Percentiles rank a stretch among this genome's conserved stretches.
Evolutionary conservation across 2,888 invertebrate genomes (phyloP).

Genomic region (Himalopsyche anomala): DNA sequence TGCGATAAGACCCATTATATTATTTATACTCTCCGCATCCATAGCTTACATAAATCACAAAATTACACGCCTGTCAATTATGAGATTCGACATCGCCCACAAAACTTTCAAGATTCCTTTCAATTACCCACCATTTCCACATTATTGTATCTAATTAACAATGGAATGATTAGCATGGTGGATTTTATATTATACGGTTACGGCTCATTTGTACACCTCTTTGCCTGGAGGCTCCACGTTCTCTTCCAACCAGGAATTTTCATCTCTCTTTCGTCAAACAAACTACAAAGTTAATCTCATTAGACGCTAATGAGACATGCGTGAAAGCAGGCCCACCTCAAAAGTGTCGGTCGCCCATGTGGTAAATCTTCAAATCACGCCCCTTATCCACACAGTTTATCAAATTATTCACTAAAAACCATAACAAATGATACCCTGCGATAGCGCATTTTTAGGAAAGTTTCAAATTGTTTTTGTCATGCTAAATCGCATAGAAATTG

Average conservation of each 20-base stretch:
- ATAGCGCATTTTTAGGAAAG: too few relatives aligned
- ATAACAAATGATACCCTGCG: too few relatives aligned
- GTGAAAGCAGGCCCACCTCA: neutral
- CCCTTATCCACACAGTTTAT: too few relatives aligned
- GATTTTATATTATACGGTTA: slow-evolving; percentile 12
- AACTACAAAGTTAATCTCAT: slow-evolving; percentile 42
- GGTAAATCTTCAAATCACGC: too few relatives aligned
- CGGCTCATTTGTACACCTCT: neutral
- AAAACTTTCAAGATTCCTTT: slow-evolving; percentile 41
- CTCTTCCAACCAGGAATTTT: slow-evolving; percentile 1
- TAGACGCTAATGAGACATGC: slow-evolving; percentile 33
- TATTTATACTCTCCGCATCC: neutral
- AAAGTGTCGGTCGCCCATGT: too few relatives aligned
- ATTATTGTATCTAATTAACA: slow-evolving; percentile 32
- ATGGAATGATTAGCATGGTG: slow-evolving; percentile 36
- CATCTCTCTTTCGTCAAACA: slow-evolving; percentile 13
- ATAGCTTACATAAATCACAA: slow-evolving; percentile 5
- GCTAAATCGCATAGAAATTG: too few relatives aligned
- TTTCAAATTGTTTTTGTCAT: too few relatives aligned
- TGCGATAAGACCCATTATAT: neutral
- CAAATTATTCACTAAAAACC: too few relatives aligned
- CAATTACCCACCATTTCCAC: slow-evolving; percentile 37
- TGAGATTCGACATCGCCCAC: slow-evolving; percentile 10
- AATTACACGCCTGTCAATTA: slow-evolving; percentile 35
- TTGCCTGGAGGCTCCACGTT: neutral